These are phyloP conservation scores for Saccopteryx leptura DNA, from an alignment of 2,113 vertebrate genomes.

Conservation along the genomic window DNA sequence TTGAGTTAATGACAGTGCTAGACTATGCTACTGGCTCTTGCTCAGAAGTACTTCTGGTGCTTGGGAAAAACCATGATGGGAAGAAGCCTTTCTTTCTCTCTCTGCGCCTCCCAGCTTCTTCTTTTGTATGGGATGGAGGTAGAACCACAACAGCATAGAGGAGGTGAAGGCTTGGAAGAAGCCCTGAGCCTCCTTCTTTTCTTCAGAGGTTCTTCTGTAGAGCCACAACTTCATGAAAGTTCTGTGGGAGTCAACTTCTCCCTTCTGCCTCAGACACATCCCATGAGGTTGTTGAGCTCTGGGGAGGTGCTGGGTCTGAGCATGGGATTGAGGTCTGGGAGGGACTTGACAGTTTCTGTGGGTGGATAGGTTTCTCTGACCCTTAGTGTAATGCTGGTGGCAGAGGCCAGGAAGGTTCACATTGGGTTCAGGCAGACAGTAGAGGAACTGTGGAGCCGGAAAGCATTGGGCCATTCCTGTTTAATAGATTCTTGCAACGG, in stretches of 20 bases:
- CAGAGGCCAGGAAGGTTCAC: too few species aligned
- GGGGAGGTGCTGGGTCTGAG: background rate
- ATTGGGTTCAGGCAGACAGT: too few species aligned
- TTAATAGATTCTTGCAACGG: too few species aligned
- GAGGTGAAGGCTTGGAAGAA: background rate
- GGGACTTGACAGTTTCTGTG: background rate
- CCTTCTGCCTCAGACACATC: background rate
- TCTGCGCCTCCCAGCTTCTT: background rate
- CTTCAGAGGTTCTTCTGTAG: background rate
- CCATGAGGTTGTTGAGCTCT: background rate
- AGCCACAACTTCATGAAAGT: background rate
- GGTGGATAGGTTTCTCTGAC: background rate
- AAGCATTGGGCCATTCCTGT: too few species aligned
- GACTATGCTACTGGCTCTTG: background rate
- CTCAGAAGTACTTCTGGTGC: background rate
- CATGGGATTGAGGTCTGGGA: background rate
- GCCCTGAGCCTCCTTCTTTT: background rate
- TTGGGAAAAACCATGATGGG: background rate
- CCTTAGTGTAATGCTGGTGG: too few species aligned
- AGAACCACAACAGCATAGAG: background rate
- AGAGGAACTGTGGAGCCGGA: too few species aligned
- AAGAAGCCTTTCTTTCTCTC: background rate
- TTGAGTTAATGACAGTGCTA: constrained; percentile 79
- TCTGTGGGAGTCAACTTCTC: background rate
- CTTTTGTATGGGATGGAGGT: background rate